Base-by-base conservation (phyloP, 1,140 invertebrate species). In the Trachymyrmex septentrionalis region DNA sequence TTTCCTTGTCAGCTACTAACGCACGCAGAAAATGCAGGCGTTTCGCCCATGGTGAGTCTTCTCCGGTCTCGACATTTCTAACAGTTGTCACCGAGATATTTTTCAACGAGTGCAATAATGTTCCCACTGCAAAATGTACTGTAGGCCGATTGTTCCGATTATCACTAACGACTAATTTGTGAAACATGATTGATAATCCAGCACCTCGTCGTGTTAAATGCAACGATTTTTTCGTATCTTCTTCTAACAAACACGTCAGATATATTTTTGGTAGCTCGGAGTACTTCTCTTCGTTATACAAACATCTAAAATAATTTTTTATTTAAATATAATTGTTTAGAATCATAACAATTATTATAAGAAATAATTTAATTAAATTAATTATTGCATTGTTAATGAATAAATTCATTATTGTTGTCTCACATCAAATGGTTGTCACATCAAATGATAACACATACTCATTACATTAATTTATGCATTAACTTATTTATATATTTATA, bases 141-240 rank as follows among this genome's bases (percentile, higher is more conserved):
- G 95, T 86, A 44, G 94, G 92, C 21, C 93, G 93, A 50, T 95
- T 93, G 6, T 90, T 92, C 85, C 96, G 96, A 81, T 95, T 94
- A 91, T 98, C 97, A 89, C 96, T 97, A 48, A 96, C 96, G 0
- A 98, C 96, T 21, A 98, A 96, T 90, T 96, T 96, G 80, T 97
- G 96, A 85, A 98, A 96, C 94, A 98, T 96, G 48, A 98, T 97
- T 6, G 97, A 96, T 2, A 97, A 95, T 30, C 98, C 98, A n/a
- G 97, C 97, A 67, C 97, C 97, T 84, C 97, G 95, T 82, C 97
- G 95, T 1, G 97, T 98, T 6, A 97, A 95, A 87, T 96, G 96
- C 93, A 53, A 93, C 86, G 61, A 92, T 44, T 84, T 72, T 57
- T 69, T 76, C 14, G 27, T 67, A 21, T 92, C 85, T 14, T 91